Evolutionary conservation across 2,113 vertebrate species (phyloP).

Genomic region (Brachypodius melanocephalos): DNA sequence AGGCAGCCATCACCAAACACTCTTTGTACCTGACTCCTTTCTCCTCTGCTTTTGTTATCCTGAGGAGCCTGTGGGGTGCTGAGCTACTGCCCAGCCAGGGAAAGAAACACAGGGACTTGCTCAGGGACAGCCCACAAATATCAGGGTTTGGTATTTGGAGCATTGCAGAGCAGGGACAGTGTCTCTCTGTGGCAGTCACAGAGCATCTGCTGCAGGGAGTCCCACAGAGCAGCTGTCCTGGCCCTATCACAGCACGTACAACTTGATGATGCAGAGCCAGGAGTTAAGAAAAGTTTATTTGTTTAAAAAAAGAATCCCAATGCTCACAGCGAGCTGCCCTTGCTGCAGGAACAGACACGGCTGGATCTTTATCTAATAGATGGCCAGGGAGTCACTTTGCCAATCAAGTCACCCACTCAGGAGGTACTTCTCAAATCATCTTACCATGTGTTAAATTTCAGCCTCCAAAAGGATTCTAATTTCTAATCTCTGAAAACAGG

Average conservation of each 20-base stretch:
- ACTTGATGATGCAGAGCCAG: neutral
- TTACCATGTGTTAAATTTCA: neutral
- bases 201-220: neutral
- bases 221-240: neutral
- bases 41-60: neutral
- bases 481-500: neutral
- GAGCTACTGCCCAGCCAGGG: neutral
- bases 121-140: rapidly evolving
- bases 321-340: neutral
- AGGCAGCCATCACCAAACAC: neutral
- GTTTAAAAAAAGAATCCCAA: neutral
- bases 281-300: neutral
- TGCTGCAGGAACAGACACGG: neutral
- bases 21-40: neutral
- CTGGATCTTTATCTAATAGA: neutral
- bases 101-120: neutral
- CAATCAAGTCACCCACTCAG: neutral
- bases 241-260: neutral
- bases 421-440: neutral
- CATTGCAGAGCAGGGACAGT: neutral
- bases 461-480: neutral
- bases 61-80: neutral
- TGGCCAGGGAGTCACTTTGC: neutral
- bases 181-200: neutral
- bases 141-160: neutral